These are phyloP conservation scores for Rhinichthys klamathensis DNA, from an alignment of 2,113 vertebrate genomes.

Conservation along the genomic window DNA sequence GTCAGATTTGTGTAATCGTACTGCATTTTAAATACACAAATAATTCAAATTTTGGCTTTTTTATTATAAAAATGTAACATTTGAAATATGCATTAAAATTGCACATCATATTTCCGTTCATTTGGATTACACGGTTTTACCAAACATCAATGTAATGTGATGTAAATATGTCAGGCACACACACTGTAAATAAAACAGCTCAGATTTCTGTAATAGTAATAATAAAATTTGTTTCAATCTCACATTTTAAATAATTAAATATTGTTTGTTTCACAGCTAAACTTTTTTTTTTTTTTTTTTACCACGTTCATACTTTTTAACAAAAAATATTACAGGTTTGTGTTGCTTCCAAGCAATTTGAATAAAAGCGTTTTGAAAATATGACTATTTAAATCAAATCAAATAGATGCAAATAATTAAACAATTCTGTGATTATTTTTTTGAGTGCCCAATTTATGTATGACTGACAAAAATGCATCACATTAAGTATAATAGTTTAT, in stretches of 20 bases:
- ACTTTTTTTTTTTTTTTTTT: no score
- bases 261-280: neutral
- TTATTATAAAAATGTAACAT: no score
- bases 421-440: neutral
- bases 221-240: neutral
- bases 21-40: no score
- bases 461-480: neutral
- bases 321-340: neutral
- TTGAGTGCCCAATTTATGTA: neutral
- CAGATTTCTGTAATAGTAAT: neutral
- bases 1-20: no score
- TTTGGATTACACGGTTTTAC: no score
- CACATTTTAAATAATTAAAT: neutral
- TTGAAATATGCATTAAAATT: no score
- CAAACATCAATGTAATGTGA: neutral
- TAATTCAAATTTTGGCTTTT: no score
- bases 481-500: neutral
- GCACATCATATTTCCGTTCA: no score
- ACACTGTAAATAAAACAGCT: neutral
- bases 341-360: neutral
- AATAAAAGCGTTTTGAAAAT: neutral
- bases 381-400: neutral
- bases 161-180: neutral
- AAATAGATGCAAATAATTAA: neutral
- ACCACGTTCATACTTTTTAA: neutral